Base-by-base conservation (phyloP, 2,888 invertebrate genomes). In the Callosobruchus maculatus region DNA sequence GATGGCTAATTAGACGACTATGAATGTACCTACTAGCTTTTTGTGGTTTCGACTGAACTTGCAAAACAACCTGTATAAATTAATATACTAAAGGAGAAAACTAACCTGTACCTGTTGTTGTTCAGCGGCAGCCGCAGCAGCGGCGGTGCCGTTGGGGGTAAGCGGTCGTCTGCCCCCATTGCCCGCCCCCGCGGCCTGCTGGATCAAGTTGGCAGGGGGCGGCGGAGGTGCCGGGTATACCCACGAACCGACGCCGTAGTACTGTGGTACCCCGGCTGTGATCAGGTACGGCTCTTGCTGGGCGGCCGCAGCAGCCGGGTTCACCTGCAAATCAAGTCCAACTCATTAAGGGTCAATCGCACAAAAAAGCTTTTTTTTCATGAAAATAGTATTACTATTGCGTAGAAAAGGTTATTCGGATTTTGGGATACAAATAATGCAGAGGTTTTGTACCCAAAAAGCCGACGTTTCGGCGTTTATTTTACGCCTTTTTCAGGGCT, bases 161-260 rank as follows among this genome's bases (percentile, higher is more conserved):
- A 95, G 91, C 78, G 95, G 95, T 85, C 95, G 90, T 78, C 95
- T 90, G 82, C 93, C 93, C 82, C 93, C 93, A 81, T 89, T 88
- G 85, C 89, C 86, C 84, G 90, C 89, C 81, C 91, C 89, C 2
- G 71, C 67, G 78, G 90, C 89, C 82, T 92, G 93, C 81, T 93
- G 93, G 83, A 93, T 90, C 81, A 93, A 89, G 85, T 93, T 92
- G 70, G 94, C 92, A n/a, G 85, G 84, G 2, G 82, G 80, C 3
- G 82, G 80, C 13, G 85, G 85, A 4, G 81, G 81, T 72, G 85
- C 84, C 68, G 97, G 96, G 88, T 97, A 97, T 84, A 97, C 95
- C 96, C 97, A 97, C 31, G 97, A 97, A 71, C 93, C 93, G 79
- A 97, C 94, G 74, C 95, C 95, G 88, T 97, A 97, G 89, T 98